Evolutionary conservation across 2,113 vertebrate species (phyloP).

Genomic region (Pyxicephalus adspersus): DNA sequence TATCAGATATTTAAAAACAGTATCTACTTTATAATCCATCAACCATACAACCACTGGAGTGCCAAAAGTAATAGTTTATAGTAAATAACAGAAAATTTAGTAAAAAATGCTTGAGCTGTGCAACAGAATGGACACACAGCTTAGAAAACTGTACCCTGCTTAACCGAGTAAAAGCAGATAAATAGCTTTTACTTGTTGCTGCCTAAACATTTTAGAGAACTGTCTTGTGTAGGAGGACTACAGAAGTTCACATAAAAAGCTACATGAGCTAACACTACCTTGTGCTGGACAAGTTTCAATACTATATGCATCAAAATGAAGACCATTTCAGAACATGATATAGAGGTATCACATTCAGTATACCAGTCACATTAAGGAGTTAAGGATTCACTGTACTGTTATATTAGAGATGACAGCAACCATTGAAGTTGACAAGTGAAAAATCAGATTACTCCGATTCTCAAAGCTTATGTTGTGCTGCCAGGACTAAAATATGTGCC

Average conservation of each 20-base stretch:
- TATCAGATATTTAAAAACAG: neutral
- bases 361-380: constrained; percentile 11
- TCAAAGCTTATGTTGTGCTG: too few species aligned
- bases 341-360: neutral
- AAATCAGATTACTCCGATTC: neutral
- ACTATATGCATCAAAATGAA: too few species aligned
- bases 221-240: too few species aligned
- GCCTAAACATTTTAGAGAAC: too few species aligned
- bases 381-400: neutral
- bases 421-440: neutral
- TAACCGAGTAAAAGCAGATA: constrained; percentile 8
- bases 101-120: too few species aligned
- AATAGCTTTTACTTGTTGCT: too few species aligned
- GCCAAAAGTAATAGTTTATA: too few species aligned
- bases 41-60: neutral
- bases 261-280: neutral
- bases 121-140: neutral
- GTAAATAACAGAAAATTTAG: too few species aligned
- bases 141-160: constrained; percentile 11
- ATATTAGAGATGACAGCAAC: too few species aligned
- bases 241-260: too few species aligned
- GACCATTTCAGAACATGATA: too few species aligned
- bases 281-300: neutral
- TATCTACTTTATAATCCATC: neutral
- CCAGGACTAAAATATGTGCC: too few species aligned